Evolutionary conservation across 2,113 vertebrate genomes (phyloP).

Genomic region (Plecturocebus donacophilus): DNA sequence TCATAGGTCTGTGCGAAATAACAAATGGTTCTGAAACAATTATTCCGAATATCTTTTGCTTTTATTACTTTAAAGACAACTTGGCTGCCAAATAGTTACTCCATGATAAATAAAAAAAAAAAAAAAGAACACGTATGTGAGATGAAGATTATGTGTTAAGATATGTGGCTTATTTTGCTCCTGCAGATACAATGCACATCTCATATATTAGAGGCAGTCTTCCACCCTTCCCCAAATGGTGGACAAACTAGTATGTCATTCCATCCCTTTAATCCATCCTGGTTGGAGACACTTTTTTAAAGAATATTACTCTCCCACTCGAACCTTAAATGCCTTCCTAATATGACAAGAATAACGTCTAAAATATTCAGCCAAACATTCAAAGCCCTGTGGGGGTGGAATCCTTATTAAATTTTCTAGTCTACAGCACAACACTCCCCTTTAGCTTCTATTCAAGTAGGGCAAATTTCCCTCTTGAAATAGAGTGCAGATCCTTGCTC

Average conservation of each 20-base stretch:
- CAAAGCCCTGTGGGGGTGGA: neutral
- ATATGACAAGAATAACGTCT: neutral
- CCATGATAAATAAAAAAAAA: constrained; percentile 33
- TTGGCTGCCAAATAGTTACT: constrained; percentile 59
- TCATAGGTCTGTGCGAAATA: constrained; percentile 33
- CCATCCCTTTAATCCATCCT: neutral
- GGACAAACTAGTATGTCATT: neutral
- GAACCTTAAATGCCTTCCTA: neutral
- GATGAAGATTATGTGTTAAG: neutral
- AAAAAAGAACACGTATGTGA: neutral
- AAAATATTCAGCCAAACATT: neutral
- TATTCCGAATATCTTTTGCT: constrained; percentile 61
- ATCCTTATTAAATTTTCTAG: neutral
- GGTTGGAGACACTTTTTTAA: neutral
- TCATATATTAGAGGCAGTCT: neutral
- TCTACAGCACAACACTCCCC: neutral
- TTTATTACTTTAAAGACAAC: constrained; percentile 67
- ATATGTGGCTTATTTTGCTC: neutral
- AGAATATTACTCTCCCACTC: neutral
- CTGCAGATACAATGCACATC: neutral
- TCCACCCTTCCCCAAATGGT: neutral
- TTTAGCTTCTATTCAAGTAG: neutral
- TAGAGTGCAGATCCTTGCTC: neutral
- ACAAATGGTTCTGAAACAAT: constrained; percentile 62
- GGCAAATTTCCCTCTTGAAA: neutral